phyloP scores from a whole-genome alignment of 2,113 vertebrate species.

The Oophaga pumilio region DNA sequence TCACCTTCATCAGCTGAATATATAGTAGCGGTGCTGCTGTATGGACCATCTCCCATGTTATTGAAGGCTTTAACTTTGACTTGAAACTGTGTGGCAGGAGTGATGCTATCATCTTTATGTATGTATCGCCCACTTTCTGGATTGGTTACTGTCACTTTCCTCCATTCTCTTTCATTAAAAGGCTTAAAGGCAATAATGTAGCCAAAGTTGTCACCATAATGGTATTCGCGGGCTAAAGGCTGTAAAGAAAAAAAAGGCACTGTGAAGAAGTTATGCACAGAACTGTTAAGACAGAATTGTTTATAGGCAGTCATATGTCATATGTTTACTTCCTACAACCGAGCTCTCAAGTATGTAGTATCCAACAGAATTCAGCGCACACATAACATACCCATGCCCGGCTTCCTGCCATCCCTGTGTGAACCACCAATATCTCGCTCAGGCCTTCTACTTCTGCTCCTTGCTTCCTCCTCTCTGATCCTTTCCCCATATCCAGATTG shows the following conservation, averaged over 20 bases:
- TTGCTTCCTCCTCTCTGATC: background rate
- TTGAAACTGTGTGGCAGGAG: conserved; percentile 82
- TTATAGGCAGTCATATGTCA: background rate
- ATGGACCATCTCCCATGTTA: conserved; percentile 89
- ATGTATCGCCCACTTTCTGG: conserved; percentile 84
- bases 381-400: too few relatives aligned
- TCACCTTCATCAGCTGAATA: conserved; percentile 90
- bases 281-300: background rate
- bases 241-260: conserved; percentile 61
- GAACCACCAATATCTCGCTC: too few relatives aligned
- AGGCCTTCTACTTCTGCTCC: too few relatives aligned
- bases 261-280: background rate
- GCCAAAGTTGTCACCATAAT: conserved; percentile 91
- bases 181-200: conserved; percentile 94
- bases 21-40: conserved; percentile 82
- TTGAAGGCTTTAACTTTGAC: conserved; percentile 98
- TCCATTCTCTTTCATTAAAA: conserved; percentile 80
- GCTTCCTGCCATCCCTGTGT: too few relatives aligned
- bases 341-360: background rate
- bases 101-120: conserved; percentile 87
- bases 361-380: background rate
- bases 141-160: conserved; percentile 85
- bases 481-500: background rate
- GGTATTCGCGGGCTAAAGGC: conserved; percentile 92
- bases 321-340: background rate